A percentile compares a stretch with the other conserved stretches of the same genome.
Conservation (phyloP, 1,140 invertebrate genomes). For the Antheraea mylitta region DNA sequence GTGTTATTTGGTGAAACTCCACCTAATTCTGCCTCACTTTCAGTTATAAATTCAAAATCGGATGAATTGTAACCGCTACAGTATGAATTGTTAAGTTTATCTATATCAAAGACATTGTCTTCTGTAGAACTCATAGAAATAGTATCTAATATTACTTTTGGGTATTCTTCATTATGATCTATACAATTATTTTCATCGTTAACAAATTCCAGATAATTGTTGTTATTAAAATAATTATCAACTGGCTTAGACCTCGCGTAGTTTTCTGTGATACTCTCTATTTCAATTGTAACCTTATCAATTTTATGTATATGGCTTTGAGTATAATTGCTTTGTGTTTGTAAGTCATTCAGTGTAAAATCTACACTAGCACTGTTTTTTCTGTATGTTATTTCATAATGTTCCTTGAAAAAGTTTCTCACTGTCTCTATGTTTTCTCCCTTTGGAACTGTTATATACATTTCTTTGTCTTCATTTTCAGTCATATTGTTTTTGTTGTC, state of each 20-base stretch:
- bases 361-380: neutral
- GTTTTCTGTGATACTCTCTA: neutral
- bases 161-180: neutral
- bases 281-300: neutral
- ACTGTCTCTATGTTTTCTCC: neutral
- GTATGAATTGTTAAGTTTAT: conserved; percentile 14
- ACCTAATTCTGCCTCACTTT: conserved; percentile 38
- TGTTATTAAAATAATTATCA: too few relatives aligned
- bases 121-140: conserved; percentile 20
- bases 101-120: neutral
- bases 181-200: too few relatives aligned
- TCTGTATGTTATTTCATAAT: neutral
- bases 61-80: conserved; percentile 49
- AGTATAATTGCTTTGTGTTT: neutral
- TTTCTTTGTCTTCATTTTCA: neutral
- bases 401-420: neutral
- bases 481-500: neutral
- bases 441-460: neutral
- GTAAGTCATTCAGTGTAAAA: neutral
- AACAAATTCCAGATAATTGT: too few relatives aligned
- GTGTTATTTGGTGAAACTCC: conserved; percentile 13
- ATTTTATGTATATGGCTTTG: neutral
- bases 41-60: conserved; percentile 58
- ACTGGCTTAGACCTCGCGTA: neutral
- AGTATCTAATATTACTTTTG: neutral